A percentile compares a stretch with the other conserved stretches of the same genome.
phyloP scores from a whole-genome alignment of 2,113 vertebrate genomes.

The Poecile atricapillus region DNA sequence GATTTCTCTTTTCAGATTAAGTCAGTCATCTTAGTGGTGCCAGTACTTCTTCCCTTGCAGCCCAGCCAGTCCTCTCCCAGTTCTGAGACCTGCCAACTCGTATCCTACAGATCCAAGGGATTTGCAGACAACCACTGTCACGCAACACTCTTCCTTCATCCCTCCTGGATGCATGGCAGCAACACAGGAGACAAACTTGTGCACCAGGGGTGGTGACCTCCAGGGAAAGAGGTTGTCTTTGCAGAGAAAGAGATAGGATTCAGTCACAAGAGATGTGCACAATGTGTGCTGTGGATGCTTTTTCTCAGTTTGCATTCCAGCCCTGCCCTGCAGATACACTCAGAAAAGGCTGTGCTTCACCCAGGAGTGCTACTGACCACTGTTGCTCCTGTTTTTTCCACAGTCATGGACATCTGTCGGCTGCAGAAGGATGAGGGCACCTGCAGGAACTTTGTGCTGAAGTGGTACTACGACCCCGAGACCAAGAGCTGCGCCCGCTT shows the following conservation, averaged over 20 bases:
- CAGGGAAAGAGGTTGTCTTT: not conserved
- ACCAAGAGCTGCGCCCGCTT: constrained; percentile 84
- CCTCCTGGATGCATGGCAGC: not conserved
- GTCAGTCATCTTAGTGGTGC: not conserved
- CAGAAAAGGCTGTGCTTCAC: not conserved
- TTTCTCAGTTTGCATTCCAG: not conserved
- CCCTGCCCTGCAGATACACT: no score
- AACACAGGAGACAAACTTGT: not conserved
- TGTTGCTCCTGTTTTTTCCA: not conserved
- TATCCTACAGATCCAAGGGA: not conserved
- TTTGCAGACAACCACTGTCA: not conserved
- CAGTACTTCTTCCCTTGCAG: not conserved
- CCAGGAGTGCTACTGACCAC: not conserved
- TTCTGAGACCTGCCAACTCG: not conserved
- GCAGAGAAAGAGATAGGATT: not conserved
- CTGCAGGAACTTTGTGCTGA: constrained; percentile 82
- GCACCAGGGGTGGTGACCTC: not conserved
- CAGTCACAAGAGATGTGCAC: not conserved
- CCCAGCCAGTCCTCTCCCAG: not conserved
- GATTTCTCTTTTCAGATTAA: not conserved
- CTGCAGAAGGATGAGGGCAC: constrained; percentile 82
- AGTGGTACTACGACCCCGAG: constrained; percentile 82
- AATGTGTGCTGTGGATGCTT: not conserved
- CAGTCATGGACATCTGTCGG: constrained; percentile 75
- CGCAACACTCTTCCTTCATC: not conserved